phyloP scores from a whole-genome alignment of 2,888 invertebrate species.

The Platycnemis pennipes region DNA sequence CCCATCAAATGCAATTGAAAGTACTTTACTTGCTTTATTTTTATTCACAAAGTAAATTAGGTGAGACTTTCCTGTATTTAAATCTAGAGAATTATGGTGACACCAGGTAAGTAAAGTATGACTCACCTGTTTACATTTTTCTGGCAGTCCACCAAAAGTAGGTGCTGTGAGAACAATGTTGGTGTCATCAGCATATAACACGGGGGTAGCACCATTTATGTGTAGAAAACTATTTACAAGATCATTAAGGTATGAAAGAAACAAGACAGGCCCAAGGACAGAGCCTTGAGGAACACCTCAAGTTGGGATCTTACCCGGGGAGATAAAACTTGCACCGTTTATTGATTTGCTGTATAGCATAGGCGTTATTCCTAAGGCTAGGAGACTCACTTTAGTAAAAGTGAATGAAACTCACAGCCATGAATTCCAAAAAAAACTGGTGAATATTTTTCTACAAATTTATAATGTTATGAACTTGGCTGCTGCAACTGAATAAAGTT shows the following conservation, averaged over 20 bases:
- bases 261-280: conserved; percentile 22
- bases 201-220: conserved; percentile 17
- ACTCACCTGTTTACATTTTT: conserved; percentile 5
- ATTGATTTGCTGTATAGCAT: too few relatives aligned
- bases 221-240: neutral
- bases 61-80: conserved; percentile 8
- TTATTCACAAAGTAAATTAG: neutral
- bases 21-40: neutral
- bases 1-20: neutral
- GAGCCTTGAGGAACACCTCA: conserved; percentile 27
- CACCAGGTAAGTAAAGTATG: neutral
- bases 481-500: too few relatives aligned
- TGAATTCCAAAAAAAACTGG: too few relatives aligned
- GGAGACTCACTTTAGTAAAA: too few relatives aligned
- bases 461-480: too few relatives aligned
- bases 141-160: neutral
- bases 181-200: conserved; percentile 11
- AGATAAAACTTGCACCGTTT: neutral
- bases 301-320: neutral
- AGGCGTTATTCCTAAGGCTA: too few relatives aligned
- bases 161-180: conserved; percentile 10
- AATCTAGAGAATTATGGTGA: neutral
- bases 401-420: too few relatives aligned
- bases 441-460: too few relatives aligned
- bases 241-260: neutral